Evolutionary conservation across 2,113 vertebrate genomes (phyloP), one percentile per base, ranked within the genome.

Genomic region (Syngnathoides biaculeatus): DNA sequence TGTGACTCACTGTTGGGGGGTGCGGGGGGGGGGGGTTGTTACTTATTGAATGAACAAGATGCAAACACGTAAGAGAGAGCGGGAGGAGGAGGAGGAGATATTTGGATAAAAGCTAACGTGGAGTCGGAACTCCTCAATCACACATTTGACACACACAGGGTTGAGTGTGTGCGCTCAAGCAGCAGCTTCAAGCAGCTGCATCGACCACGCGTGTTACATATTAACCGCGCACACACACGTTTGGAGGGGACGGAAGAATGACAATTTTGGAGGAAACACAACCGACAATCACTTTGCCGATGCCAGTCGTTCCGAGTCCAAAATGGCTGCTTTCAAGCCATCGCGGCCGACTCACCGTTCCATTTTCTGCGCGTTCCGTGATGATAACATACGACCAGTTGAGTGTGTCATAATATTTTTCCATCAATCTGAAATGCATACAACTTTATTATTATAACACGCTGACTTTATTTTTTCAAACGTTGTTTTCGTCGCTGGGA

Each of bases 41-140:
- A 91, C 86, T 90, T 84, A 92, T 90, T 90, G 83, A 91, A 88
- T 84, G 84, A 89, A 81, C 62, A 81, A 72, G 85, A 80, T 74
- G 85, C 79, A 86, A 89, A 89, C 71, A 90, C 76, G 76, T 69
- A 57, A 77, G 68, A 45, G 69, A 68, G 68, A 72, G 78, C 60
- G 43, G 8, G 14, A 57, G 66, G 65, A 35, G 30, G 40, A 30
- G 20, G 73, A 78, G 67, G 48, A 72, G 78, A 75, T 64, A 24
- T 74, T 81, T 67, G 89, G 86, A 88, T 87, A 84, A 89, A 90
- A 88, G 87, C 84, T 12, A 66, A 66, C 24, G 55, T 70, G 75
- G 58, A 89, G 77, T 79, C 86, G 86, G 87, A 86, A 87, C 88
- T 92, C 87, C 83, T 92, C 91, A 93, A 93, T 92, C 91, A 92